Percentiles rank a stretch among this genome's conserved stretches.
These are phyloP conservation scores for Hyperopisus bebe DNA, from an alignment of 2,113 vertebrate genomes.

Conservation along the genomic window DNA sequence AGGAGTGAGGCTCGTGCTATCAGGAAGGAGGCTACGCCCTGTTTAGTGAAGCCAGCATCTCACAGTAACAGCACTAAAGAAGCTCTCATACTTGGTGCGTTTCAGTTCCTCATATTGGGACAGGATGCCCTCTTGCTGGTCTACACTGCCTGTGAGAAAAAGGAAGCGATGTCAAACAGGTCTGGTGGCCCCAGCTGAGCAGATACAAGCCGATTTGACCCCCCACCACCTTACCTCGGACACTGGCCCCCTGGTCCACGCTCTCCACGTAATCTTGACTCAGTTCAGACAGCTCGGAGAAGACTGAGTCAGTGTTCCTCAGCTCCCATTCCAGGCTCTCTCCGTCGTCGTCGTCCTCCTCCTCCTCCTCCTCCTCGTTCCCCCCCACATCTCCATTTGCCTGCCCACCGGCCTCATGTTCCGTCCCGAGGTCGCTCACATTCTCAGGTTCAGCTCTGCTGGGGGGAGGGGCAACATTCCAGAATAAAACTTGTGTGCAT, in stretches of 20 bases:
- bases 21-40: not conserved
- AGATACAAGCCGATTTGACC: not conserved
- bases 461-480: conserved; percentile 32
- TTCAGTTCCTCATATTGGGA: conserved; percentile 66
- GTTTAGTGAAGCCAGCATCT: not conserved
- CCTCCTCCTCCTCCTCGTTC: conserved; percentile 20
- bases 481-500: not conserved
- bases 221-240: conserved; percentile 48
- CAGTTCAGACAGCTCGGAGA: conserved; percentile 64
- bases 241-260: conserved; percentile 60
- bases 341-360: conserved; percentile 40
- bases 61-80: not conserved
- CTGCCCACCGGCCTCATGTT: conserved; percentile 33
- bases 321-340: conserved; percentile 57
- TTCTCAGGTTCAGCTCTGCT: conserved; percentile 14
- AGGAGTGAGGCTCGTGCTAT: not conserved
- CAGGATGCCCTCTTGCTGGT: conserved; percentile 64
- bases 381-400: conserved; percentile 29
- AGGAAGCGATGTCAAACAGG: conserved; percentile 8
- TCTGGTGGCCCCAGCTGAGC: not conserved
- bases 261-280: conserved; percentile 64
- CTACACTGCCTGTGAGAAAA: conserved; percentile 47
- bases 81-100: conserved; percentile 57
- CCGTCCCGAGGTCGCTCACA: conserved; percentile 12
- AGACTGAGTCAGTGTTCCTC: conserved; percentile 65